Evolutionary conservation across 2,113 vertebrate genomes (phyloP).

Genomic region (Gyps fulvus): DNA sequence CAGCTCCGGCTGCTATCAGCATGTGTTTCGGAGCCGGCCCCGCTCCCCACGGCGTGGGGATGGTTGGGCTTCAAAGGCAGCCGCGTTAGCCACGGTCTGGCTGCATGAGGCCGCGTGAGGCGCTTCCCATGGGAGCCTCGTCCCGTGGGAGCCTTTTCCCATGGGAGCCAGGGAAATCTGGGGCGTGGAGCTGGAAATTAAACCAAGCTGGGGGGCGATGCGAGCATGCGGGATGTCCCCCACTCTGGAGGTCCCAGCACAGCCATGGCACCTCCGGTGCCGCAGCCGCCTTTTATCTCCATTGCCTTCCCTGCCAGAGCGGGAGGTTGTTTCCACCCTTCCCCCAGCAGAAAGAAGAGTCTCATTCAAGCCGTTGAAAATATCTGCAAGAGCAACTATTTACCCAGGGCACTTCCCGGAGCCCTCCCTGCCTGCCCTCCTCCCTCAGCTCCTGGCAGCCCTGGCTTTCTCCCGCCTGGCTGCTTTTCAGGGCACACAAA

Average conservation of each 20-base stretch:
- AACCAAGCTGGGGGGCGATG: not conserved
- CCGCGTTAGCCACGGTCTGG: not conserved
- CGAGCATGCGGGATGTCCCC: rapidly evolving
- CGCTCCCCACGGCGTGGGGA: not conserved
- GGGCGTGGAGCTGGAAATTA: not conserved
- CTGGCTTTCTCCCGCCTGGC: not conserved
- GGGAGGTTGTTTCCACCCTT: conserved; percentile 4
- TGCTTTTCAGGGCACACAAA: not conserved
- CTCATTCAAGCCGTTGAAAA: not conserved
- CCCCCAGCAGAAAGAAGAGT: conserved; percentile 27
- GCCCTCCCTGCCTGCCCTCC: not conserved
- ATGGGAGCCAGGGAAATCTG: not conserved
- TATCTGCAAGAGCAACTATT: conserved; percentile 36
- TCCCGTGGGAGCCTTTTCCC: not conserved
- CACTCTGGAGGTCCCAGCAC: rapidly evolving
- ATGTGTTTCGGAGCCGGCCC: not conserved
- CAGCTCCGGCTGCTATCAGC: not conserved
- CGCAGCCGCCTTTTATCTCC: not conserved
- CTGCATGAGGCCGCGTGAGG: not conserved
- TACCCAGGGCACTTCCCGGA: conserved; percentile 14
- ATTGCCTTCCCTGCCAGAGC: not conserved
- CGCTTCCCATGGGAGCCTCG: not conserved
- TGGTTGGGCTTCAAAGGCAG: not conserved
- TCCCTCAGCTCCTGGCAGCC: not conserved
- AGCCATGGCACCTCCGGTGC: not conserved